Conservation (phyloP, 2,797 vertebrate genomes). For the Crocidura indochinensis region DNA sequence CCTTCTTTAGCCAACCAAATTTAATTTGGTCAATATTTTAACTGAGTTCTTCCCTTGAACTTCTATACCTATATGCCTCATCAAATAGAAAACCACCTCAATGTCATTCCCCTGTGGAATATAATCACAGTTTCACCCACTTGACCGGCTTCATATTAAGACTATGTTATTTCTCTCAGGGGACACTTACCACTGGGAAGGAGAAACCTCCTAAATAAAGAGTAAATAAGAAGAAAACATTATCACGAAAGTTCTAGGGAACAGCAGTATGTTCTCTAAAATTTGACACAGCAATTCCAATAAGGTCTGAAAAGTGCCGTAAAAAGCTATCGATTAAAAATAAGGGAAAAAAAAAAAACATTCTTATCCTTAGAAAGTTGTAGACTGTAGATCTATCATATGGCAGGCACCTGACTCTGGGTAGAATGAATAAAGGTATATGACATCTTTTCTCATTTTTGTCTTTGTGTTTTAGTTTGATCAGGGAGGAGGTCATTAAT, state of each 20-base stretch:
- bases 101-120: not conserved
- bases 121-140: not conserved
- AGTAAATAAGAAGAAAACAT: not conserved
- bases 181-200: not conserved
- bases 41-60: not conserved
- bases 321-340: not conserved
- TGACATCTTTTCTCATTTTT: not conserved
- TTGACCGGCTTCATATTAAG: not conserved
- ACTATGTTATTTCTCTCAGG: not conserved
- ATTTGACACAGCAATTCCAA: not conserved
- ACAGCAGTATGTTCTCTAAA: not conserved
- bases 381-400: no score
- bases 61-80: not conserved
- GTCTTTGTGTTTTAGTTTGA: not conserved
- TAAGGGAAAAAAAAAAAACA: not conserved
- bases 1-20: constrained; percentile 11
- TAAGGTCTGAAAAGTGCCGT: constrained; percentile 4
- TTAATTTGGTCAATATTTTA: not conserved
- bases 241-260: not conserved
- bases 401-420: not conserved
- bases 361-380: not conserved
- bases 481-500: not conserved
- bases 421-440: not conserved
- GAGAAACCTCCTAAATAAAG: not conserved
- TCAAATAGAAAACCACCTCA: not conserved